Base-by-base conservation (phyloP, 1,140 invertebrate genomes). In the Leptinotarsa defecta region DNA sequence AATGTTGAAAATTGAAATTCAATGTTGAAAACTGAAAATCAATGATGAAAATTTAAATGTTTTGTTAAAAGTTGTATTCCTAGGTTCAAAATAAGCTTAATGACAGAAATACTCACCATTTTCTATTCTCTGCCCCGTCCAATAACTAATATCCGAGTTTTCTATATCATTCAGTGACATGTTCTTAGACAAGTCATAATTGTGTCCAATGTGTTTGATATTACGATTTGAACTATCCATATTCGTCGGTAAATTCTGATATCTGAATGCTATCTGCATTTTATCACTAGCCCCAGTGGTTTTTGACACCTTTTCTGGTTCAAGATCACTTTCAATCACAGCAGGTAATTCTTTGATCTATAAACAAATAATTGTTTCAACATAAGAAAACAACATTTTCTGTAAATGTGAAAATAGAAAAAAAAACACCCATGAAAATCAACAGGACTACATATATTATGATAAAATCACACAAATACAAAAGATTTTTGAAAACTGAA, bases 241-340 rank as follows among this genome's bases (percentile, higher is more conserved):
- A 43, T 43, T 43, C n/a, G 78, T 81, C 52, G 89, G 90, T 80
- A 94, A 87, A 78, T 93, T 91, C 81, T 94, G 91, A 86, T 96
- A 96, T 68, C 94, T 88, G 92, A 94, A 96, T 6, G 95, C 94
- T 84, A 96, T 96, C 82, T 92, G 92, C 90, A 96, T 91, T 77
- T 92, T 88, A 68, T 91, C 88, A 73, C 86, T 83, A 68, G 71
- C 63, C 43, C 81, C 79, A 65, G 86, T 84, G n/a, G 85, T 86
- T 68, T 86, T 84, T 74, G 87, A 86, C 64, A 63, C 75, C 78
- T 77, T 71, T 15, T 74, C 34, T 76, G 71, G 73, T 69, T 82
- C 78, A 19, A 81, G 76, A 48, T 83, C 74, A 67, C 84, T 83
- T 61, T 78, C 76, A 74, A 83, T 81, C 27, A 87, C 83, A 74